Conservation (phyloP, 2,797 vertebrate genomes). For the Bradypodion ventrale region DNA sequence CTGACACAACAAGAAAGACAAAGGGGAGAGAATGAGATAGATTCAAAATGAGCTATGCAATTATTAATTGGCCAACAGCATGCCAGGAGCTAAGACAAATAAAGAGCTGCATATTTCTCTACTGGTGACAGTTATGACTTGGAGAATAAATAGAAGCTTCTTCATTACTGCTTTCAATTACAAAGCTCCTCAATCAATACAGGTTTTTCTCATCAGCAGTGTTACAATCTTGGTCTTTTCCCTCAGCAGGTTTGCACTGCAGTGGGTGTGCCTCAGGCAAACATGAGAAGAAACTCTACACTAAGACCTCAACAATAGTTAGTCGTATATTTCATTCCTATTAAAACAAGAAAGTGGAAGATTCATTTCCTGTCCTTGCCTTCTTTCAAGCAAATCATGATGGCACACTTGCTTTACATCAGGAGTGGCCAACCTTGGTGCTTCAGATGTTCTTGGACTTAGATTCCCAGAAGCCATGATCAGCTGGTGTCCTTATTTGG, state of each 20-base stretch:
- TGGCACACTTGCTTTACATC: too few relatives aligned
- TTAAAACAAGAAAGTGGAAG: not conserved
- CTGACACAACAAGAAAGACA: not conserved
- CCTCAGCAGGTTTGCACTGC: constrained; percentile 12
- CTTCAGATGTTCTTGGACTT: too few relatives aligned
- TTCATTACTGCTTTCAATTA: constrained; percentile 61
- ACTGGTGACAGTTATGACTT: constrained; percentile 64
- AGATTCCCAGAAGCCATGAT: too few relatives aligned
- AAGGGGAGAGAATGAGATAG: constrained; percentile 54
- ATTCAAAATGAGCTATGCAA: constrained; percentile 54
- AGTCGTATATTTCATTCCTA: not conserved
- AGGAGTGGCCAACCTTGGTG: too few relatives aligned
- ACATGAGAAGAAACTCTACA: not conserved
- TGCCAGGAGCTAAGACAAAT: constrained; percentile 55
- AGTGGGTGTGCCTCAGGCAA: not conserved
- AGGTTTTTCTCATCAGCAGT: constrained; percentile 37
- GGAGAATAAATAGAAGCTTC: constrained; percentile 55
- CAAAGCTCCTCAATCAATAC: constrained; percentile 64
- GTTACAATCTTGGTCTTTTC: constrained; percentile 32
- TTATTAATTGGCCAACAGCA: constrained; percentile 58
- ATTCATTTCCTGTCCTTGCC: not conserved
- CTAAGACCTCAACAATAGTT: not conserved
- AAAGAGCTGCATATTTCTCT: constrained; percentile 36
- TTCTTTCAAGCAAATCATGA: too few relatives aligned
- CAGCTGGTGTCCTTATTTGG: too few relatives aligned